phyloP scores from a whole-genome alignment of 2,797 vertebrate genomes.

The Chelon labrosus region DNA sequence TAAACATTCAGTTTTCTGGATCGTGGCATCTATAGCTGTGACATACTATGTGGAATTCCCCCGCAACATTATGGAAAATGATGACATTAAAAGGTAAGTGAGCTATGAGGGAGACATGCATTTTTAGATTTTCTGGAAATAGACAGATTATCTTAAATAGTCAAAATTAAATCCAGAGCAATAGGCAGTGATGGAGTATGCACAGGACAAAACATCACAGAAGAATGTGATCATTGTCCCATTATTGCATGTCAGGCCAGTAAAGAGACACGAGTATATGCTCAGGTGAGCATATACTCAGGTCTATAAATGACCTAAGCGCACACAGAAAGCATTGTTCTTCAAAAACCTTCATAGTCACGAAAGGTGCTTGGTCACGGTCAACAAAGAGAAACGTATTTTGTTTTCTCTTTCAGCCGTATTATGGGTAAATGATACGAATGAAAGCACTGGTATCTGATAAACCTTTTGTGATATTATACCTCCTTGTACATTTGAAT shows the following conservation, averaged over 20 bases:
- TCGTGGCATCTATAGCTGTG: constrained; percentile 88
- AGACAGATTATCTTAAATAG: too few relatives aligned
- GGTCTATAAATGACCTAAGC: neutral
- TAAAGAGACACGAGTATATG: too few relatives aligned
- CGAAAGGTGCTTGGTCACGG: neutral
- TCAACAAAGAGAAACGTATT: neutral
- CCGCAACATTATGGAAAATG: constrained; percentile 84
- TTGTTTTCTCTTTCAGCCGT: constrained; percentile 2
- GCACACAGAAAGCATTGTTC: neutral
- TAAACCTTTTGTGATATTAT: constrained; percentile 8
- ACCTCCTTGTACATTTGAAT: constrained; percentile 17
- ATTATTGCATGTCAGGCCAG: too few relatives aligned
- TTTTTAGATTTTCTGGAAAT: neutral
- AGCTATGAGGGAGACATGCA: neutral
- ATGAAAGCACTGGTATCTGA: neutral
- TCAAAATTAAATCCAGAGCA: too few relatives aligned
- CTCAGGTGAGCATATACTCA: too few relatives aligned
- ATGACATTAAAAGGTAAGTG: constrained; percentile 89
- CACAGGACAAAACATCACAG: too few relatives aligned
- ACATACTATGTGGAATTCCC: constrained; percentile 96
- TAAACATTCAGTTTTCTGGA: constrained; percentile 95
- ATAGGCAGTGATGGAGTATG: too few relatives aligned
- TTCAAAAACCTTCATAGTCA: neutral
- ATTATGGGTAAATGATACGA: neutral
- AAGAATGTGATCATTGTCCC: too few relatives aligned